Evolutionary conservation across 2,113 vertebrate species (phyloP).

Genomic region (Nibea albiflora): DNA sequence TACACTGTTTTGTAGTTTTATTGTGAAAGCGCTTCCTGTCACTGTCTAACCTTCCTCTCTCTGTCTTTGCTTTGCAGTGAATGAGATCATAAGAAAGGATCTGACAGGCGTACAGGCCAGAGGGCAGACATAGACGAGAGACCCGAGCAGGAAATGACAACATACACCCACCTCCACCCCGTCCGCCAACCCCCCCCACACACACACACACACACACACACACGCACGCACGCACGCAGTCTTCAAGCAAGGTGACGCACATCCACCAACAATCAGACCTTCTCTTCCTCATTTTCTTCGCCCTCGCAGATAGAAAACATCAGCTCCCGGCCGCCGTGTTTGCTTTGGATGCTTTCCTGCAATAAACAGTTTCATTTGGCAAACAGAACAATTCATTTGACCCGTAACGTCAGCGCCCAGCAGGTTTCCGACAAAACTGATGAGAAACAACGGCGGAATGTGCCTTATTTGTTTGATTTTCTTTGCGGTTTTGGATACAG

Average conservation of each 20-base stretch:
- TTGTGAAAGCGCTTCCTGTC: not conserved
- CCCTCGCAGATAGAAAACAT: slow-evolving; percentile 3
- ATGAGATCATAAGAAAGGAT: slow-evolving; percentile 99
- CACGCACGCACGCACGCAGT: not conserved
- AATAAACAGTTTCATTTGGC: slow-evolving; percentile 32
- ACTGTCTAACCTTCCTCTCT: slow-evolving; percentile 9
- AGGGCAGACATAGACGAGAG: slow-evolving; percentile 91
- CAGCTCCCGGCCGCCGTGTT: slow-evolving; percentile 40
- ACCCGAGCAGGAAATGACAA: slow-evolving; percentile 72
- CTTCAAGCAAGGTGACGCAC: slow-evolving; percentile 48
- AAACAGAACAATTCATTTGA: slow-evolving; percentile 32
- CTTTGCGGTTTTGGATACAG: not conserved
- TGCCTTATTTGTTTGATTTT: slow-evolving; percentile 42
- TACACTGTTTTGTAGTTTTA: not conserved
- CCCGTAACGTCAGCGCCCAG: not conserved
- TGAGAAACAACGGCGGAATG: slow-evolving; percentile 3
- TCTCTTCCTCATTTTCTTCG: slow-evolving; percentile 44
- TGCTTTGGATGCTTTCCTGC: slow-evolving; percentile 53
- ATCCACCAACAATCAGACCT: slow-evolving; percentile 26
- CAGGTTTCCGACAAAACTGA: slow-evolving; percentile 2
- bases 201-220: not conserved
- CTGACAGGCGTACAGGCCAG: slow-evolving; percentile 93
- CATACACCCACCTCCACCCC: not conserved
- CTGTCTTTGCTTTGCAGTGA: slow-evolving; percentile 86
- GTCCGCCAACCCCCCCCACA: not conserved